phyloP scores from a whole-genome alignment of 2,888 invertebrate species.

The Drosophila falleni region DNA sequence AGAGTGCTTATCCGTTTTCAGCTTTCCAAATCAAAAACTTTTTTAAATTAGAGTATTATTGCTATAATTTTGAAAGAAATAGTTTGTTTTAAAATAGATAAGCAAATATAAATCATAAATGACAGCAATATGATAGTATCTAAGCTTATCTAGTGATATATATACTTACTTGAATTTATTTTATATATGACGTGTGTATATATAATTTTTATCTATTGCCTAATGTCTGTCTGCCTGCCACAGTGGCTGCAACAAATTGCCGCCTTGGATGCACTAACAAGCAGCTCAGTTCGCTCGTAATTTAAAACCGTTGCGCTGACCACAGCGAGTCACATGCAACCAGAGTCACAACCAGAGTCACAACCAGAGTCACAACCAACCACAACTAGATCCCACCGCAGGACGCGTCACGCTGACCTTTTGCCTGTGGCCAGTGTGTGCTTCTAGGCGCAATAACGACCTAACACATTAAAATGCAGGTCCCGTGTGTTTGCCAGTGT shows the following conservation, averaged over 20 bases:
- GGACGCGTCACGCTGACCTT: slow-evolving; percentile 69
- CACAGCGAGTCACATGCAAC: slow-evolving; percentile 50
- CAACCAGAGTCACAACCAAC: slow-evolving; percentile 24
- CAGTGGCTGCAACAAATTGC: slow-evolving; percentile 37
- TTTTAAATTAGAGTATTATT: too few species aligned
- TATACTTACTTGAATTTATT: slow-evolving; percentile 2
- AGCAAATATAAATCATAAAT: not conserved
- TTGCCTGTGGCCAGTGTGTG: slow-evolving; percentile 31
- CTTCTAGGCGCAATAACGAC: slow-evolving; percentile 44
- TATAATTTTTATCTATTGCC: slow-evolving; percentile 42
- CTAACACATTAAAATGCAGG: slow-evolving; percentile 67
- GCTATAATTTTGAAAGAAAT: too few species aligned
- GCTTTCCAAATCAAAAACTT: too few species aligned
- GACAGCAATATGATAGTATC: not conserved
- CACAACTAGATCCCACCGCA: slow-evolving; percentile 46
- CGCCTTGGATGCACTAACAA: slow-evolving; percentile 53
- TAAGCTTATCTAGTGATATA: not conserved
- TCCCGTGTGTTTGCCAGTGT: slow-evolving; percentile 9
- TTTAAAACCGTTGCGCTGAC: slow-evolving; percentile 64
- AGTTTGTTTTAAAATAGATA: not conserved
- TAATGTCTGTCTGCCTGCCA: slow-evolving; percentile 2
- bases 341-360: slow-evolving; percentile 7
- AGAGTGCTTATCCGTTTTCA: too few species aligned
- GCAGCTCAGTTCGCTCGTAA: slow-evolving; percentile 46
- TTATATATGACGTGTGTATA: slow-evolving; percentile 7